phyloP scores from a whole-genome alignment of 2,113 vertebrate genomes.

The Puntigrus tetrazona region DNA sequence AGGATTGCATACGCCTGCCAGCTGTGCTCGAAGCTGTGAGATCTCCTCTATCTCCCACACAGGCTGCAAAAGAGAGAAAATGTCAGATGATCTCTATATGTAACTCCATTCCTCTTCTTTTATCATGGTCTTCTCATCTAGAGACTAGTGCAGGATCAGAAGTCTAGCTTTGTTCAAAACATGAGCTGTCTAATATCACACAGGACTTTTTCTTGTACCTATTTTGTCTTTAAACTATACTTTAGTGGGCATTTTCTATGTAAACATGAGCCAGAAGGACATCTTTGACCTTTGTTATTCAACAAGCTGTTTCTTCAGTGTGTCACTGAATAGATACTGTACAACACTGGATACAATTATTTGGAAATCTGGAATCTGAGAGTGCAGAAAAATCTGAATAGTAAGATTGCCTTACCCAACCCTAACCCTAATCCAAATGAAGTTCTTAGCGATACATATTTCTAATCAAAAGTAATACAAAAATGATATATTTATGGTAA shows the following conservation, averaged over 20 bases:
- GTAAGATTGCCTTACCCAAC: too few species aligned
- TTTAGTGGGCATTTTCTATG: not conserved
- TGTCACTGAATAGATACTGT: not conserved
- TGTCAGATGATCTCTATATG: not conserved
- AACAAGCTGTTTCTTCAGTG: not conserved
- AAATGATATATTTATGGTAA: too few species aligned
- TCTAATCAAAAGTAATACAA: too few species aligned
- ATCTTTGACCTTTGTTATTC: not conserved
- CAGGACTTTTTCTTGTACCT: not conserved
- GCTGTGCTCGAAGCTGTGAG: slow-evolving; percentile 30
- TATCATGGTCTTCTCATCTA: not conserved
- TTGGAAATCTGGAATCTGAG: too few species aligned
- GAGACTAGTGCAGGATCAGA: not conserved
- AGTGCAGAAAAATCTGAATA: too few species aligned
- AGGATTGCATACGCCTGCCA: slow-evolving; percentile 29
- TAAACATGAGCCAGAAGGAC: not conserved
- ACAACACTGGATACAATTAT: too few species aligned
- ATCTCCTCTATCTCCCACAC: not conserved
- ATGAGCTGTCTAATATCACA: not conserved
- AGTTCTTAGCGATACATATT: too few species aligned
- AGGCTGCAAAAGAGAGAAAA: not conserved
- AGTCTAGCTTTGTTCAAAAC: not conserved
- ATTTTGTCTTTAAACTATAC: not conserved
- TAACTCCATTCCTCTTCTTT: not conserved
- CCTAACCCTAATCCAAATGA: too few species aligned